A percentile compares a stretch with the other conserved stretches of the same genome.
Evolutionary conservation across 2,888 invertebrate genomes (phyloP).

Genomic region (Caenorhabditis sulstoni): DNA sequence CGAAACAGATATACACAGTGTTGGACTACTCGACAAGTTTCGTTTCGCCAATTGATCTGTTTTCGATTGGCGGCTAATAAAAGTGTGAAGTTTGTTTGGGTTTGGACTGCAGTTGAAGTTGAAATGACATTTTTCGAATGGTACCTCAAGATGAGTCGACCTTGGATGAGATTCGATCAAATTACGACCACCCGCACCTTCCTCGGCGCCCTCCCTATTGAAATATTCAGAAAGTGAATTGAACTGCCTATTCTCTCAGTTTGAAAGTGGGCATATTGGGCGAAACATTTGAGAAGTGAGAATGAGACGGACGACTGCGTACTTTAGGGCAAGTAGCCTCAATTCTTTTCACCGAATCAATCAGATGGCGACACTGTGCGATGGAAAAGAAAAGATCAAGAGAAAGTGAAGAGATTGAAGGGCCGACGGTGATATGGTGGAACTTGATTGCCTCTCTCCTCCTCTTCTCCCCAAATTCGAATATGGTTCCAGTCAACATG

Average conservation of each 20-base stretch:
- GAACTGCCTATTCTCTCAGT: neutral
- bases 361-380: conserved; percentile 13
- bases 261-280: conserved; percentile 5
- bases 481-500: conserved; percentile 5
- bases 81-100: too few relatives aligned
- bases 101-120: too few relatives aligned
- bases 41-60: too few relatives aligned
- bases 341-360: too few relatives aligned
- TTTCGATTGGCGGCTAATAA: too few relatives aligned
- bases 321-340: too few relatives aligned
- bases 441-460: too few relatives aligned
- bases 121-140: conserved; percentile 21
- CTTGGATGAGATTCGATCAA: conserved; percentile 52
- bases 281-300: conserved; percentile 29
- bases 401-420: conserved; percentile 28
- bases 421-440: conserved; percentile 20
- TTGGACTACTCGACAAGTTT: too few relatives aligned
- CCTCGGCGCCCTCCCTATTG: conserved; percentile 2
- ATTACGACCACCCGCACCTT: conserved; percentile 40
- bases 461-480: too few relatives aligned
- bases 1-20: too few relatives aligned
- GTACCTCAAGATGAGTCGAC: conserved; percentile 38
- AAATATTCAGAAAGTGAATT: conserved; percentile 18
- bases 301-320: conserved; percentile 9
- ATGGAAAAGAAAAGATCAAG: conserved; percentile 23